A percentile compares a stretch with the other conserved stretches of the same genome.
Conservation (phyloP, 2,797 vertebrate species). For the Thaleichthys pacificus region DNA sequence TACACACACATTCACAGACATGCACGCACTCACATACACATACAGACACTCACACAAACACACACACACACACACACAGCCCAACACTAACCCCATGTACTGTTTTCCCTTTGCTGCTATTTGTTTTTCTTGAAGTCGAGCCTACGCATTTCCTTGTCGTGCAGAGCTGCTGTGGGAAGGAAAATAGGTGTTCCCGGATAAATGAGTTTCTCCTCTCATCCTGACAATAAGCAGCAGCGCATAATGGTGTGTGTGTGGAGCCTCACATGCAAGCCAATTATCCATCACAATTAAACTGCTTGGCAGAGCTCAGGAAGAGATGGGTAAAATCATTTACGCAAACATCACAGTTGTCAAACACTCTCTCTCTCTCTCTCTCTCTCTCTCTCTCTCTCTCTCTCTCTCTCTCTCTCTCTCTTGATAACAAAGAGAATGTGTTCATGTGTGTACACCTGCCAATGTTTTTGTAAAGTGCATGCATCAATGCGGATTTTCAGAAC, state of each 20-base stretch:
- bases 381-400: conserved; percentile 32
- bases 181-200: conserved; percentile 32
- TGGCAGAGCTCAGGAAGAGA: conserved; percentile 60
- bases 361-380: conserved; percentile 20
- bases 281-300: conserved; percentile 62
- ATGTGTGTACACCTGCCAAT: too few species aligned
- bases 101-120: conserved; percentile 8
- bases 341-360: conserved; percentile 55
- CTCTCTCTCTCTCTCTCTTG: conserved; percentile 42
- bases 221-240: conserved; percentile 27
- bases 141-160: conserved; percentile 33
- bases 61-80: not conserved
- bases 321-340: conserved; percentile 58
- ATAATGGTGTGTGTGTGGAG: conserved; percentile 54
- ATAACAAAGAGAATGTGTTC: too few species aligned
- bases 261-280: conserved; percentile 62
- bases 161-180: conserved; percentile 19
- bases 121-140: conserved; percentile 21
- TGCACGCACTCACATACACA: too few species aligned
- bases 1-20: too few species aligned
- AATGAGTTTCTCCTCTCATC: conserved; percentile 43
- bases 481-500: too few species aligned
- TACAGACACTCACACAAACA: too few species aligned
- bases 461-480: too few species aligned
- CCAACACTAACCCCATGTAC: conserved; percentile 5